Evolutionary conservation across 35 echinoderm and acorn worm genomes (phyloP).

Genomic region (Heliocidaris tuberculata): DNA sequence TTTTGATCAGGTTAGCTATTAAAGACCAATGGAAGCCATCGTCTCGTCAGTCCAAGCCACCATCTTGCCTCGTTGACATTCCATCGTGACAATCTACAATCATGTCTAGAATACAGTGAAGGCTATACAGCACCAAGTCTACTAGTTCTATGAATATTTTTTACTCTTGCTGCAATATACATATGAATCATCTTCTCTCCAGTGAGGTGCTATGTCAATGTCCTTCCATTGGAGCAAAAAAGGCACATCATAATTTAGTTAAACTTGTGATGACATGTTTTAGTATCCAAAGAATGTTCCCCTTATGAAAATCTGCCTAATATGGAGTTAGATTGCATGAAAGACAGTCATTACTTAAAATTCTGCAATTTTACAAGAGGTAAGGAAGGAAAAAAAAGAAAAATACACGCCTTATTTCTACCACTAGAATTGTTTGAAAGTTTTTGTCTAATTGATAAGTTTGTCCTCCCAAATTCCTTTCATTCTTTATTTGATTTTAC

Average conservation of each 20-base stretch:
- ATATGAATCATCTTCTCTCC: neutral
- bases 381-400: too few relatives aligned
- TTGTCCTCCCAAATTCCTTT: too few relatives aligned
- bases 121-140: neutral
- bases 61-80: neutral
- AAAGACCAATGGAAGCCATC: neutral
- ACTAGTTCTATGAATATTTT: neutral
- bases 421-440: too few relatives aligned
- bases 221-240: neutral
- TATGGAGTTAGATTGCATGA: too few relatives aligned
- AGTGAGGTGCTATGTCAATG: neutral
- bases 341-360: too few relatives aligned
- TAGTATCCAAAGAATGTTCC: neutral
- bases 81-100: neutral
- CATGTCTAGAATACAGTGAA: neutral
- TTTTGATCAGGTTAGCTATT: neutral
- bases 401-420: too few relatives aligned
- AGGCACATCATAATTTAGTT: neutral
- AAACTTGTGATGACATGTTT: neutral
- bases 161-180: neutral
- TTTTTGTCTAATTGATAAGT: too few relatives aligned
- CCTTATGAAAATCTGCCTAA: too few relatives aligned
- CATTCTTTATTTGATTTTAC: too few relatives aligned
- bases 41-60: neutral
- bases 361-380: too few relatives aligned